phyloP scores from a whole-genome alignment of 2,797 vertebrate genomes.

The Catostomus latipinnis region DNA sequence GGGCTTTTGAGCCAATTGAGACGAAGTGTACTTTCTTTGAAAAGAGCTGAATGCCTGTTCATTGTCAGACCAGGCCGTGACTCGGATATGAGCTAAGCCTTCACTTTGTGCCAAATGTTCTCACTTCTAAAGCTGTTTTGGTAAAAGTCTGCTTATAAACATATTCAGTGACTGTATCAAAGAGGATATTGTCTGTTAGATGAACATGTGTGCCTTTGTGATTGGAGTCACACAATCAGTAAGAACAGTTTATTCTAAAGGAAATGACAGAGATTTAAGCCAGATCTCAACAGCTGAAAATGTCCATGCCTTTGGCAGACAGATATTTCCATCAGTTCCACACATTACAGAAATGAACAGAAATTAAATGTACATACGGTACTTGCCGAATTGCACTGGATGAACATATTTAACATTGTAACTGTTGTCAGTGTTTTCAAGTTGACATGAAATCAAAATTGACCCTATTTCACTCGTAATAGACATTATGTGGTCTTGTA shows the following conservation, averaged over 20 bases:
- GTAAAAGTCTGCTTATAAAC: background rate
- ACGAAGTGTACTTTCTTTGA: slow-evolving; percentile 27
- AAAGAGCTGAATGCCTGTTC: slow-evolving; percentile 33
- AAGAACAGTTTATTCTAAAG: background rate
- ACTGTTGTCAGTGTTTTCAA: too few relatives aligned
- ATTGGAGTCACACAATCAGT: slow-evolving; percentile 4
- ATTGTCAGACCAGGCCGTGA: slow-evolving; percentile 39
- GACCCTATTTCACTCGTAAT: too few relatives aligned
- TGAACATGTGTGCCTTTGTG: slow-evolving; percentile 4
- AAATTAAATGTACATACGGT: too few relatives aligned
- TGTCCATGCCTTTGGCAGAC: too few relatives aligned
- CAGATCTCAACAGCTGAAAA: background rate
- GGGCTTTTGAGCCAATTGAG: slow-evolving; percentile 50
- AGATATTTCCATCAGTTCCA: too few relatives aligned
- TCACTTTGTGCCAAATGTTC: slow-evolving; percentile 17
- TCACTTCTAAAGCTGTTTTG: slow-evolving; percentile 20
- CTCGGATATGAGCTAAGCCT: slow-evolving; percentile 22
- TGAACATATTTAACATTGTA: too few relatives aligned
- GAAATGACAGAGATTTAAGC: background rate
- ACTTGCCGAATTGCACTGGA: too few relatives aligned
- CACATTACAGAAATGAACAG: too few relatives aligned
- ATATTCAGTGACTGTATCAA: background rate
- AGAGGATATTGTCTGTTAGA: background rate
- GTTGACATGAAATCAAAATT: too few relatives aligned
- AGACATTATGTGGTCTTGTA: too few relatives aligned